Percentiles rank a stretch among this genome's conserved stretches.
Evolutionary conservation across 2,888 invertebrate genomes (phyloP).

Genomic region (Agrypnus murinus): DNA sequence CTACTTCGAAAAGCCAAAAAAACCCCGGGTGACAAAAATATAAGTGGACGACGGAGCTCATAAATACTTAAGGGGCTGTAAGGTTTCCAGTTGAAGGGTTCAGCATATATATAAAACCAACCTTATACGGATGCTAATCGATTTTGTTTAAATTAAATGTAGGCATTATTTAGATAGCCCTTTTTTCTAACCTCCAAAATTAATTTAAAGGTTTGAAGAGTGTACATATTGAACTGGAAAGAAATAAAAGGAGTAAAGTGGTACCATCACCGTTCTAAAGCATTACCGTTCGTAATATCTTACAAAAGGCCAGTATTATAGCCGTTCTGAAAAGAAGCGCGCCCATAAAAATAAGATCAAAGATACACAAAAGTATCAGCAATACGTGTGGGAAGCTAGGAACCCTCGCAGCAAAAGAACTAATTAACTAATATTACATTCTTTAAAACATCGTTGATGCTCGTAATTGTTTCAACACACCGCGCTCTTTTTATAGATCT

Average conservation of each 20-base stretch:
- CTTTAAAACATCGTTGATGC: conserved; percentile 49
- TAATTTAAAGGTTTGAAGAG: too few species aligned
- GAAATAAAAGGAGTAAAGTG: background rate
- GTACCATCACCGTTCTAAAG: background rate
- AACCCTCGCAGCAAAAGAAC: conserved; percentile 51
- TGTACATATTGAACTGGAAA: conserved; percentile 3
- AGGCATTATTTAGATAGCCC: too few species aligned
- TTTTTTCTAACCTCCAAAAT: too few species aligned
- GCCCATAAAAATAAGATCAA: conserved; percentile 19
- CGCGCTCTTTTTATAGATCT: conserved; percentile 48
- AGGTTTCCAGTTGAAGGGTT: too few species aligned
- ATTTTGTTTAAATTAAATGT: too few species aligned
- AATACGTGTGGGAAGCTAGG: conserved; percentile 52
- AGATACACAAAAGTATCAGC: conserved; percentile 40
- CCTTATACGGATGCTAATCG: too few species aligned
- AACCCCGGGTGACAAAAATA: too few species aligned
- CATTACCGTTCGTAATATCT: conserved; percentile 1
- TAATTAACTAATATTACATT: conserved; percentile 57
- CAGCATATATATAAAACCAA: too few species aligned
- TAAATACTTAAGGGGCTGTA: too few species aligned
- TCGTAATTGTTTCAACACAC: conserved; percentile 55
- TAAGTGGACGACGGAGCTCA: too few species aligned
- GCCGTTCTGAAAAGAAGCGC: conserved; percentile 12
- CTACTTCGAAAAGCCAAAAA: too few species aligned
- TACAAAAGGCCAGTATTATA: background rate